Evolutionary conservation across 2,888 invertebrate species (phyloP).

Genomic region (Sinohyriopsis cumingii): DNA sequence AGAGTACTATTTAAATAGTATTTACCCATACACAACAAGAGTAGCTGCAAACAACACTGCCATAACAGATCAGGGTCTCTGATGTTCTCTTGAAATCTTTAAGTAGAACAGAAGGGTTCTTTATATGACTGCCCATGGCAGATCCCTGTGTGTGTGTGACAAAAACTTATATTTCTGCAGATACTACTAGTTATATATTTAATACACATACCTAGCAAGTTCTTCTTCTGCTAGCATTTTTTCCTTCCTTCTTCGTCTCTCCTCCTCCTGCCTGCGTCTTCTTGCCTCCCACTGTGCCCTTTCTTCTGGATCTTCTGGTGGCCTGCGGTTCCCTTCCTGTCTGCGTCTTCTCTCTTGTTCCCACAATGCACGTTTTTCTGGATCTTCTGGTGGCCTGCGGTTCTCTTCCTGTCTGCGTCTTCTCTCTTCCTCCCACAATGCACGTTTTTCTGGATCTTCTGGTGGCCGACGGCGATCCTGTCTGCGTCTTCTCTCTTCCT

Average conservation of each 20-base stretch:
- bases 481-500: constrained; percentile 25
- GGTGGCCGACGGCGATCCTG: constrained; percentile 24
- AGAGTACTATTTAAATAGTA: no score
- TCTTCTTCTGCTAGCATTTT: not conserved
- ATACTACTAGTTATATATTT: not conserved
- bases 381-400: constrained; percentile 1
- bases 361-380: constrained; percentile 6
- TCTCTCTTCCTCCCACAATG: constrained; percentile 10
- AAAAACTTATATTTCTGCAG: not conserved
- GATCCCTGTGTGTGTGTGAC: no score
- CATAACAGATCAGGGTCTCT: no score
- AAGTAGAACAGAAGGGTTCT: no score
- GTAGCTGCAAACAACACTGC: no score
- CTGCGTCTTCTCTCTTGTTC: constrained; percentile 13
- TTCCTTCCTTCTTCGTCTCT: constrained; percentile 29
- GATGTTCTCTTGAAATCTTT: no score
- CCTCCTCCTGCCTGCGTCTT: constrained; percentile 36
- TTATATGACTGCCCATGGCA: no score
- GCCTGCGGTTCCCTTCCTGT: not conserved
- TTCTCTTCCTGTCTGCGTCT: constrained; percentile 11
- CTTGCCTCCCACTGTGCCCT: constrained; percentile 14
- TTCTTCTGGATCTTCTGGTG: constrained; percentile 12
- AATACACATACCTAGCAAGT: constrained; percentile 1
- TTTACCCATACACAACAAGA: no score
- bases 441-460: constrained; percentile 15